phyloP scores from a whole-genome alignment of 2,888 invertebrate species.

The Cosmia pyralina region DNA sequence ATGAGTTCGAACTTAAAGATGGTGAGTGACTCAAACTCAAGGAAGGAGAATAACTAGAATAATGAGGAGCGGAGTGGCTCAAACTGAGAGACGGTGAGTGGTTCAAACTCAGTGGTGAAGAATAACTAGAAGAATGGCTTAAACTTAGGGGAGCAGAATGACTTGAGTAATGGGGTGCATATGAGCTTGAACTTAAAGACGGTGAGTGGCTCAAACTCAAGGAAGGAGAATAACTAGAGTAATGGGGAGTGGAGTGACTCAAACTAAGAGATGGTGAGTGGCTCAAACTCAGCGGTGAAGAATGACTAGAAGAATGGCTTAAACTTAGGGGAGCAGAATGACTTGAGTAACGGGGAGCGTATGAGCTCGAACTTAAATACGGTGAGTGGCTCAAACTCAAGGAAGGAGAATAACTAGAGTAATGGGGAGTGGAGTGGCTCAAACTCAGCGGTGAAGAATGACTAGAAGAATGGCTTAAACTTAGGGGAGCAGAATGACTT shows the following conservation, averaged over 20 bases:
- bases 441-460: conserved; percentile 7
- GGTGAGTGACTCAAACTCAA: conserved; percentile 28
- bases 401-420: conserved; percentile 17
- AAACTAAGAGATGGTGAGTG: conserved; percentile 16
- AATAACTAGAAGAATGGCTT: conserved; percentile 12
- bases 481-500: conserved; percentile 2
- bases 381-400: conserved; percentile 30
- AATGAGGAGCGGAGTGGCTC: conserved; percentile 26
- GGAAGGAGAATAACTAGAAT: conserved; percentile 12
- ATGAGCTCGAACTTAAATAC: conserved; percentile 7
- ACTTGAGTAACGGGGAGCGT: background rate
- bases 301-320: conserved; percentile 14
- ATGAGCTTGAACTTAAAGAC: conserved; percentile 29
- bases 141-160: conserved; percentile 16
- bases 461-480: conserved; percentile 7
- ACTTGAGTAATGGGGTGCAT: conserved; percentile 12
- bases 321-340: conserved; percentile 25
- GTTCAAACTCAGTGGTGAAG: background rate
- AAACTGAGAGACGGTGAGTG: conserved; percentile 29
- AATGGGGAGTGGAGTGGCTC: conserved; percentile 10
- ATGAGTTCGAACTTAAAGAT: conserved; percentile 18
- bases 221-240: conserved; percentile 24
- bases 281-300: background rate
- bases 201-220: conserved; percentile 14
- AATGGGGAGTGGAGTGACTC: conserved; percentile 24